These are phyloP conservation scores for Coecobrya sp. DNA, from an alignment of 2,888 invertebrate genomes.

Conservation along the genomic window DNA sequence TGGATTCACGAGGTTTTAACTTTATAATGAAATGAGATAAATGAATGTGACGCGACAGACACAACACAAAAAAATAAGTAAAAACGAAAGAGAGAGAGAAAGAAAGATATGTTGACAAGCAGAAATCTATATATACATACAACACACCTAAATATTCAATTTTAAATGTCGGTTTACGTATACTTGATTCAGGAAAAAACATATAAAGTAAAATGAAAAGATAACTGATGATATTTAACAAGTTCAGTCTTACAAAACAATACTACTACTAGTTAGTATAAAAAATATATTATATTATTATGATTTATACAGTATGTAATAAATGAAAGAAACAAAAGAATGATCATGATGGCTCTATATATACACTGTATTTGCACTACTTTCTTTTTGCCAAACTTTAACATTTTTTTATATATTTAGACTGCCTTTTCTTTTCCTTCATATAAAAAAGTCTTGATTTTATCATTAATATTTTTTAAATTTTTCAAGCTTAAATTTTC, in stretches of 20 bases:
- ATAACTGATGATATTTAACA: conserved; percentile 72
- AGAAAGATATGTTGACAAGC: conserved; percentile 16
- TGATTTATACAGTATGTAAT: not conserved
- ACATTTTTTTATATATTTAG: too few species aligned
- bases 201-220: not conserved
- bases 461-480: too few species aligned
- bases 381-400: too few species aligned
- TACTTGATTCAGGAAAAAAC: conserved; percentile 58
- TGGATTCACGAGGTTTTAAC: conserved; percentile 68
- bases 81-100: not conserved
- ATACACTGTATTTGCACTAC: not conserved
- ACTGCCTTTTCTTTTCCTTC: too few species aligned
- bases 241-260: conserved; percentile 53
- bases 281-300: conserved; percentile 6
- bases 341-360: not conserved
- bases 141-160: not conserved
- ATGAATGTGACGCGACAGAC: conserved; percentile 60
- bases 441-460: too few species aligned
- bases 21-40: conserved; percentile 52
- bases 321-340: too few species aligned
- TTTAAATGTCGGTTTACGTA: conserved; percentile 52
- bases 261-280: conserved; percentile 23
- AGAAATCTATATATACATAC: not conserved
- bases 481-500: too few species aligned
- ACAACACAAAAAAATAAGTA: conserved; percentile 13